A percentile compares a stretch with the other conserved stretches of the same genome.
These are phyloP conservation scores for Oikopleura vanhoeffeni DNA, from an alignment of 23 tunicate species.

Conservation along the genomic window DNA sequence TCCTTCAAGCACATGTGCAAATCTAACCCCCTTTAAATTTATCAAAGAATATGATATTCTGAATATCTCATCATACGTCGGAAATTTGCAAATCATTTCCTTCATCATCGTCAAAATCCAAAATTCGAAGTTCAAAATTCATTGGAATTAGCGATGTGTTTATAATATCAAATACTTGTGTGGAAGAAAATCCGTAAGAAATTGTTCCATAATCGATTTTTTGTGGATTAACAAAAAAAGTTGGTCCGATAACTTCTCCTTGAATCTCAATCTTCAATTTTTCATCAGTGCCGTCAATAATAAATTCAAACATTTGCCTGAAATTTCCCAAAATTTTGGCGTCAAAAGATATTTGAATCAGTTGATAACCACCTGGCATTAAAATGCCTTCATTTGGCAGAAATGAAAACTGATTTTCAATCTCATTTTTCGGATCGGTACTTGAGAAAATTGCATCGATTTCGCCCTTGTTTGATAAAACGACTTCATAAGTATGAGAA, in stretches of 20 bases:
- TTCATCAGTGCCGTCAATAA: constrained; percentile 54
- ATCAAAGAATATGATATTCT: too few species aligned
- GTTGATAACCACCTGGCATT: constrained; percentile 73
- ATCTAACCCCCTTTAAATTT: too few species aligned
- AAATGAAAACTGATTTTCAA: constrained; percentile 41
- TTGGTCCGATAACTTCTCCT: constrained; percentile 79
- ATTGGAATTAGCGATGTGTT: constrained; percentile 82
- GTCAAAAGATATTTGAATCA: constrained; percentile 45
- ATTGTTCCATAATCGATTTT: constrained; percentile 46
- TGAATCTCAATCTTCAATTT: constrained; percentile 24
- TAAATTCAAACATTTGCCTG: constrained; percentile 39
- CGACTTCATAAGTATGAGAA: constrained; percentile 65
- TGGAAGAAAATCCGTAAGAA: constrained; percentile 57
- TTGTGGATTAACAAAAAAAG: constrained; percentile 55
- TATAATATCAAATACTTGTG: constrained; percentile 38
- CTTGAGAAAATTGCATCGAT: constrained; percentile 69
- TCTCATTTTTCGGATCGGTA: constrained; percentile 16
- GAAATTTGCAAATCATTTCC: too few species aligned
- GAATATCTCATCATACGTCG: too few species aligned
- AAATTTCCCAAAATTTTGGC: constrained; percentile 46
- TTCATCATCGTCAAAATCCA: constrained; percentile 38
- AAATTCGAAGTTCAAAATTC: constrained; percentile 49
- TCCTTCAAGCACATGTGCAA: too few species aligned
- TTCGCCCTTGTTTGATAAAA: constrained; percentile 61
- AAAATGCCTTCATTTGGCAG: constrained; percentile 80